Evolutionary conservation across 2,797 vertebrate species (phyloP).

Genomic region (Sciurus vulgaris): DNA sequence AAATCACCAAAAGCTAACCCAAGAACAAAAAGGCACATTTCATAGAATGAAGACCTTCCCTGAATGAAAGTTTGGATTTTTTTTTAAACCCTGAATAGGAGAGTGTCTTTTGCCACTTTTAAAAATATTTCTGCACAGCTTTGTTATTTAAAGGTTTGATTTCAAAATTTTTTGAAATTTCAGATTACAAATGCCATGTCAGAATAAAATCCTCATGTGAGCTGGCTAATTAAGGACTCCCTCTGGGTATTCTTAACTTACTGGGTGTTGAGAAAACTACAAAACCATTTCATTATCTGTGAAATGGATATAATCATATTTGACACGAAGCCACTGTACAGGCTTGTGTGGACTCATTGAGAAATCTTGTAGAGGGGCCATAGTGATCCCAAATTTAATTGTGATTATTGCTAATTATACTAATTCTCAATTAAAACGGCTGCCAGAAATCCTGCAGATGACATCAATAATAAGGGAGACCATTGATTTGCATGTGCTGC

Average conservation of each 20-base stretch:
- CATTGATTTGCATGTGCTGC: conserved; percentile 38
- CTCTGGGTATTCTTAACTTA: background rate
- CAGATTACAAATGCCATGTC: background rate
- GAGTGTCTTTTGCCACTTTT: background rate
- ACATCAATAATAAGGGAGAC: conserved; percentile 36
- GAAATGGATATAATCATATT: background rate
- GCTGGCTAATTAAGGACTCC: background rate
- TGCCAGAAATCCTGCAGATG: conserved; percentile 47
- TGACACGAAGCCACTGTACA: background rate
- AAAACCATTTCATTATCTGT: conserved; percentile 21
- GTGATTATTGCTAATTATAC: conserved; percentile 74
- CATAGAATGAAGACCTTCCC: background rate
- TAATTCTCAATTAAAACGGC: conserved; percentile 70
- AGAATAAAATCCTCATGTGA: background rate
- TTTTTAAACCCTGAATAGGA: background rate
- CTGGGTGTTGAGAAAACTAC: background rate
- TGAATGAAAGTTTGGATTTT: background rate
- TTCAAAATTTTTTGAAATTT: conserved; percentile 22
- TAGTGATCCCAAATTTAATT: conserved; percentile 55
- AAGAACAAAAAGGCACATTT: background rate
- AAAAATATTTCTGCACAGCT: background rate
- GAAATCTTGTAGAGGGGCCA: background rate
- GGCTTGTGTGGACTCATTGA: background rate
- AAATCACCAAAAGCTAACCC: background rate
- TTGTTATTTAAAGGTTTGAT: conserved; percentile 12